phyloP scores from a whole-genome alignment of 2,797 vertebrate species.

The Scyliorhinus canicula region DNA sequence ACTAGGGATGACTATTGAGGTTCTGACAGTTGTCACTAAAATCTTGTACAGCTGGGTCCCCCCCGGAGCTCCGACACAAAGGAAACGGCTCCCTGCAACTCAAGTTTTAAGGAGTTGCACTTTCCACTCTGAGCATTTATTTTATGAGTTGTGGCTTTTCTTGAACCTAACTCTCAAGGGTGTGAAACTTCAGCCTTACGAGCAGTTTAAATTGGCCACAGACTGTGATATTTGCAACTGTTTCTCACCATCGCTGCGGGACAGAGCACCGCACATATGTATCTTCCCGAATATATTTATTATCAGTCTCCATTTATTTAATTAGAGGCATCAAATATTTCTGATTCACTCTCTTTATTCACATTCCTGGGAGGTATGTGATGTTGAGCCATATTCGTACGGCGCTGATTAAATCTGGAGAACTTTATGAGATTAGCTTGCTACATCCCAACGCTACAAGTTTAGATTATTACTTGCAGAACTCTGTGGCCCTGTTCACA shows the following conservation, averaged over 20 bases:
- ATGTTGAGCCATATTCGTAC: not conserved
- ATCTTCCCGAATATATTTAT: not conserved
- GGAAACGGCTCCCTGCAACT: not conserved
- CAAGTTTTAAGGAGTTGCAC: not conserved
- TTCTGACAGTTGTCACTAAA: not conserved
- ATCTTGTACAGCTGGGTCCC: not conserved
- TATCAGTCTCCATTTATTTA: conserved; percentile 7
- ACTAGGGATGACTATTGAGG: not conserved
- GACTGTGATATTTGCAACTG: not conserved
- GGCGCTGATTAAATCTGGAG: not conserved
- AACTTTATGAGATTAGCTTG: not conserved
- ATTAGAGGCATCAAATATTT: not conserved
- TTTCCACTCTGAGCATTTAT: not conserved
- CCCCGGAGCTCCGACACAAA: not conserved
- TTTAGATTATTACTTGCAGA: not conserved
- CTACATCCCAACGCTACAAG: not conserved
- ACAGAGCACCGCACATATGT: not conserved
- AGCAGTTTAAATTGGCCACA: not conserved
- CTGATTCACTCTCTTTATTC: not conserved
- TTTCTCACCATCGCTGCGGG: not conserved
- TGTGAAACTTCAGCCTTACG: not conserved
- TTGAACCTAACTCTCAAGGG: conserved; percentile 8
- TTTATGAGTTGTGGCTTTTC: not conserved
- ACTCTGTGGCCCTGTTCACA: not conserved
- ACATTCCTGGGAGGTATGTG: not conserved